Evolutionary conservation across 2,797 vertebrate genomes (phyloP).

Genomic region (Eulemur albifrons): DNA sequence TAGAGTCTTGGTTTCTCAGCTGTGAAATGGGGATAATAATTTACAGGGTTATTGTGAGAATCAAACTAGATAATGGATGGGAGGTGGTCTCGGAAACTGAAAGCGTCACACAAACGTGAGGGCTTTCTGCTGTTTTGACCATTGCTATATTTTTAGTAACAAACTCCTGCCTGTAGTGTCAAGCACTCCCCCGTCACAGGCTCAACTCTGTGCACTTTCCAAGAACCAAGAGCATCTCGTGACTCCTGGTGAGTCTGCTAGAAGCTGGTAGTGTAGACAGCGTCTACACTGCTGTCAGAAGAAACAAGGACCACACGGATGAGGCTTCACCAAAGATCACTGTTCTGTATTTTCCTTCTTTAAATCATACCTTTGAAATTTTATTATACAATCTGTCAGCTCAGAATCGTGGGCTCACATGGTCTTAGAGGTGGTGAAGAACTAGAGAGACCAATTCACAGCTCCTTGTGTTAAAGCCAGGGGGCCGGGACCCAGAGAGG

Average conservation of each 20-base stretch:
- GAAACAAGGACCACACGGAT: rapidly evolving
- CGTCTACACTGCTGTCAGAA: not conserved
- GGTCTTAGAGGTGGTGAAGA: not conserved
- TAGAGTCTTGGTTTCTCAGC: not conserved
- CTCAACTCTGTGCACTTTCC: rapidly evolving
- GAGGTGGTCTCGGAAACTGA: not conserved
- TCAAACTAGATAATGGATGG: no score
- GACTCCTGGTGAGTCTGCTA: rapidly evolving
- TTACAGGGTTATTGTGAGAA: not conserved
- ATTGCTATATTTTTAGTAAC: not conserved
- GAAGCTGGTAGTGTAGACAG: not conserved
- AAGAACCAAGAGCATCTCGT: not conserved
- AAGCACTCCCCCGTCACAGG: rapidly evolving
- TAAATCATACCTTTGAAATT: not conserved
- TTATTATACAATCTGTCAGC: not conserved
- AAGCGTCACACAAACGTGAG: not conserved
- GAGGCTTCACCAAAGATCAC: no score
- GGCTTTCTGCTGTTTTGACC: not conserved
- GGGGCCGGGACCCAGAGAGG: not conserved
- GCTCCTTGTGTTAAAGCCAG: not conserved
- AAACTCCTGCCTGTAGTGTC: rapidly evolving
- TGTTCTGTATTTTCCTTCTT: not conserved
- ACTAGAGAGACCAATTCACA: not conserved
- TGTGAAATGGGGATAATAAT: not conserved
- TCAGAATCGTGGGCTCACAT: not conserved